These are phyloP conservation scores for Epiblema foenella DNA, from an alignment of 2,888 invertebrate species.

Conservation along the genomic window DNA sequence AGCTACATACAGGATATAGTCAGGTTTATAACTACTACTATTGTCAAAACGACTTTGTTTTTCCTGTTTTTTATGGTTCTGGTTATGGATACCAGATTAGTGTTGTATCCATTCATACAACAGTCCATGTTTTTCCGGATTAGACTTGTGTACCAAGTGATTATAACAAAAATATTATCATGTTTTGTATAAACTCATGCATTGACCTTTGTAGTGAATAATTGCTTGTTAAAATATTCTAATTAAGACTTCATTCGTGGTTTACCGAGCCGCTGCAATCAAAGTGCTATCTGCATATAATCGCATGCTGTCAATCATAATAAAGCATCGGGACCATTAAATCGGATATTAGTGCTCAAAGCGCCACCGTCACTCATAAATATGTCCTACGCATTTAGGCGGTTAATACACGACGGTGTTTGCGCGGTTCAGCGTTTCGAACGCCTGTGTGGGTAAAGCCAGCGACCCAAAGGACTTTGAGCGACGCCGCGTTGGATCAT, in stretches of 20 bases:
- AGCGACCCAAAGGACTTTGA: no score
- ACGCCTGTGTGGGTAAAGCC: neutral
- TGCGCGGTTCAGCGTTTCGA: neutral
- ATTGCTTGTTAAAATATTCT: slow-evolving; percentile 15
- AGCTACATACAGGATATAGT: no score
- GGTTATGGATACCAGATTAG: no score
- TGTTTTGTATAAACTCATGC: no score
- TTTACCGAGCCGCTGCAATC: slow-evolving; percentile 14
- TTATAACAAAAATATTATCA: no score
- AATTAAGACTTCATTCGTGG: slow-evolving; percentile 18
- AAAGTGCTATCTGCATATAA: slow-evolving; percentile 53
- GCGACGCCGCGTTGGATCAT: no score
- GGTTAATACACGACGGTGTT: neutral
- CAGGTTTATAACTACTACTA: no score
- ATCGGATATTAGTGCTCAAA: slow-evolving; percentile 51
- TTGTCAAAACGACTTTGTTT: no score
- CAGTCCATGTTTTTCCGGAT: no score
- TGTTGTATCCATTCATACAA: no score
- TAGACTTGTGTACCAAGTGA: no score
- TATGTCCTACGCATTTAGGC: slow-evolving; percentile 45
- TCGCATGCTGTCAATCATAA: slow-evolving; percentile 54
- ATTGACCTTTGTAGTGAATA: neutral
- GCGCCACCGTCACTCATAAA: slow-evolving; percentile 54
- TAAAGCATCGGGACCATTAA: slow-evolving; percentile 52
- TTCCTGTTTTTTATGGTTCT: no score